Evolutionary conservation across 2,113 vertebrate genomes (phyloP), one percentile per base, ranked within the genome.

Genomic region (Heteronetta atricapilla): DNA sequence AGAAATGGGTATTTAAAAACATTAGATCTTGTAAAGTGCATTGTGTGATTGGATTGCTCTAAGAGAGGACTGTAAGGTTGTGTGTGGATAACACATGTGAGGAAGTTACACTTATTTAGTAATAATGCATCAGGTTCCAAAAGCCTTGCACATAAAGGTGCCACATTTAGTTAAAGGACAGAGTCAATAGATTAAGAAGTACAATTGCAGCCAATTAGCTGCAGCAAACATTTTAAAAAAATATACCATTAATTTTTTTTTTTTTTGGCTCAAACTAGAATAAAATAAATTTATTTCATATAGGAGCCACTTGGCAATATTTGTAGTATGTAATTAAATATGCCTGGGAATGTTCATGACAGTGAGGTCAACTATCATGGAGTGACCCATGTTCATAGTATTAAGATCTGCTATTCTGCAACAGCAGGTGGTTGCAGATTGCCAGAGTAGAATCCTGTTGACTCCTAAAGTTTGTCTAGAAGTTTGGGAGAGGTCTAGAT

Each of bases 251-350:
- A 1, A 0, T 48, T 48, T 48, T 48, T 48, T 21, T 94, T 72
- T 46, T 77, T 85, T 94, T 88, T 90, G 63, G 78, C 76, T 91
- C 40, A 80, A 80, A 44, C 10, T 77, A 26, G 88, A 90, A 74
- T 81, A 80, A 92, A 94, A 89, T 58, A 63, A 89, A 48, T 69
- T 89, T 89, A 80, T 88, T 87, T 97, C 85, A 89, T 53, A 11
- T 74, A 88, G 90, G 59, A 90, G 18, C 50, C 75, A 5, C 46
- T 86, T 93, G 95, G 88, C 88, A 69, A 75, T 52, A 75, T 68
- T 90, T 94, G 10, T 40, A 34, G 21, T 74, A 46, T 82, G 25
- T 93, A 96, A 95, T 94, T 86, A 95, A 90, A 93, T 96, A 82
- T 93, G 82, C 72, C 23, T 86, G 50, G 16, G 55, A 82, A 52